phyloP scores from a whole-genome alignment of 2,113 vertebrate genomes.

The Mustela lutreola region DNA sequence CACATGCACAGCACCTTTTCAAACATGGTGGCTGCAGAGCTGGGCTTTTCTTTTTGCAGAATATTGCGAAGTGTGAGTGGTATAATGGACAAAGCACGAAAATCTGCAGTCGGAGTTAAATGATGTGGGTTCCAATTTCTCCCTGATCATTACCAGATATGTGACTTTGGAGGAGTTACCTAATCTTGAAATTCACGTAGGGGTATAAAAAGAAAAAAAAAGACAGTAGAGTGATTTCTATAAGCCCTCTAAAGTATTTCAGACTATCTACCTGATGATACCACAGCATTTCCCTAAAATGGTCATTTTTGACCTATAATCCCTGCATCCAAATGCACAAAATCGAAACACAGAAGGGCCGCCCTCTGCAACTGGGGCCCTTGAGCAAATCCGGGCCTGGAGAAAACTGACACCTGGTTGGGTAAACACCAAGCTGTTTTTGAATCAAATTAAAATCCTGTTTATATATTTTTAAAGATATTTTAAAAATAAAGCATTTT shows the following conservation, averaged over 20 bases:
- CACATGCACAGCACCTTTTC: background rate
- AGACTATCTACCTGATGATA: background rate
- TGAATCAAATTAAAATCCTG: slow-evolving; percentile 34
- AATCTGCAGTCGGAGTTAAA: background rate
- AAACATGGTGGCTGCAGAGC: background rate
- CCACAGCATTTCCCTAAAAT: background rate
- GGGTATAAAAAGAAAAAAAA: background rate
- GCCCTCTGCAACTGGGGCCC: background rate
- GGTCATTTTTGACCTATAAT: background rate
- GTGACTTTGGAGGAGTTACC: background rate
- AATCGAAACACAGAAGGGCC: background rate
- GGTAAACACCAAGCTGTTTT: background rate
- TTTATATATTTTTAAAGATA: background rate
- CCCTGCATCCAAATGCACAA: background rate
- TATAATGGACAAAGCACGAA: background rate
- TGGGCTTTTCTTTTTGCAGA: background rate
- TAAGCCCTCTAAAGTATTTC: slow-evolving; percentile 21
- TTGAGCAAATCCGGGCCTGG: background rate
- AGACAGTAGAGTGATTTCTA: background rate
- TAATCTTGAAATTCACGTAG: background rate
- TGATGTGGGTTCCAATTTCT: background rate
- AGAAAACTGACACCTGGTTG: background rate
- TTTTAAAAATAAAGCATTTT: background rate
- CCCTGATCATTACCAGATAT: slow-evolving; percentile 10
- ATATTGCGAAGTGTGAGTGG: background rate